A percentile compares a stretch with the other conserved stretches of the same genome.
Conservation (phyloP, 2,113 vertebrate species). For the Cinclus mexicanus region DNA sequence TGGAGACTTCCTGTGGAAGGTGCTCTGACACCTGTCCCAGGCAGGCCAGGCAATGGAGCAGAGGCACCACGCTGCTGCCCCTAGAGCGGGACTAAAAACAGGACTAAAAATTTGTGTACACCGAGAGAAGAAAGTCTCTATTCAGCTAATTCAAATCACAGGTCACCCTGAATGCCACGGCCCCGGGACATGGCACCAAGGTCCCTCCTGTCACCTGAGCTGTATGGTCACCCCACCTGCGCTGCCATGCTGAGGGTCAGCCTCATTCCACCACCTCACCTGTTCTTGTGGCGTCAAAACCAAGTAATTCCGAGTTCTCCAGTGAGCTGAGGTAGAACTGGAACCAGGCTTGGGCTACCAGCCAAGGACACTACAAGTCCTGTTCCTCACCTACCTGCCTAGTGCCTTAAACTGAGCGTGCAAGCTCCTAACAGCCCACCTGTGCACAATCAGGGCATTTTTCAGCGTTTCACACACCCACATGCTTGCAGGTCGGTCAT, state of each 20-base stretch:
- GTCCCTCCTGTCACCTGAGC: background rate
- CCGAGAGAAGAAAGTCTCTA: background rate
- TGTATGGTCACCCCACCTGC: accelerated
- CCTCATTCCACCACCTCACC: background rate
- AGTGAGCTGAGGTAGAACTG: background rate
- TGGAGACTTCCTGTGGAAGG: background rate
- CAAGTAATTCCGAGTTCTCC: accelerated
- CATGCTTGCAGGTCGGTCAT: accelerated
- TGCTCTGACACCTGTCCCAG: background rate
- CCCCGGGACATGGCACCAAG: accelerated
- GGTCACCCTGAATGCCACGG: background rate
- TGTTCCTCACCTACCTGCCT: background rate
- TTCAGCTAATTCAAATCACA: background rate
- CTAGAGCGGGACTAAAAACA: accelerated
- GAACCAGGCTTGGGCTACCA: background rate
- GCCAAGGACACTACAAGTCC: background rate
- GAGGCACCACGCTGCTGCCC: accelerated
- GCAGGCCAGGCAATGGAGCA: accelerated
- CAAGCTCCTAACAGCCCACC: background rate
- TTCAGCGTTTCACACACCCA: background rate
- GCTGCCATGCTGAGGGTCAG: background rate
- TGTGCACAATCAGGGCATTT: background rate
- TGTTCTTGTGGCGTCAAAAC: accelerated
- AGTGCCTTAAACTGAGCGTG: background rate
- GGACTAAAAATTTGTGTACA: accelerated